Evolutionary conservation across 2,888 invertebrate species (phyloP).

Genomic region (Timandra comae): DNA sequence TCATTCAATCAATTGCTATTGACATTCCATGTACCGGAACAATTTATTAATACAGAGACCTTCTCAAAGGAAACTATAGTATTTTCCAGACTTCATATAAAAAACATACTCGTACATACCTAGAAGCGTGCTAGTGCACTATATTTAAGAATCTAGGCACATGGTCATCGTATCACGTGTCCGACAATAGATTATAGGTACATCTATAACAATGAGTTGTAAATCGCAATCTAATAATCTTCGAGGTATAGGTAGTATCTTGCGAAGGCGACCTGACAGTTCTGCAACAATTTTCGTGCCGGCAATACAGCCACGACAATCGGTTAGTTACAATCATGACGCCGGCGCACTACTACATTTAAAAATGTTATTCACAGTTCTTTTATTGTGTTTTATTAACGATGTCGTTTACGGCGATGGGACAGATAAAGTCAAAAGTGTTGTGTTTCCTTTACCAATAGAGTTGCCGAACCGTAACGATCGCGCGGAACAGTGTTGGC

Average conservation of each 20-base stretch:
- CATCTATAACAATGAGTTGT: conserved; percentile 45
- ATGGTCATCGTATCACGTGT: conserved; percentile 28
- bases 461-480: conserved; percentile 62
- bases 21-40: conserved; percentile 8
- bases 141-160: too few relatives aligned
- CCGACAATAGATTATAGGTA: conserved; percentile 20
- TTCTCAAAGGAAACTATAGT: conserved; percentile 7
- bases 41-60: conserved; percentile 1
- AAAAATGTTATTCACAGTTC: conserved; percentile 65
- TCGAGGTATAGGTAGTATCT: conserved; percentile 53
- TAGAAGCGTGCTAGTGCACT: too few relatives aligned
- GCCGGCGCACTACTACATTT: conserved; percentile 51
- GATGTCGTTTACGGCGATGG: background rate
- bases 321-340: conserved; percentile 64
- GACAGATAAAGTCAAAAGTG: conserved; percentile 35
- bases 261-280: conserved; percentile 46
- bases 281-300: conserved; percentile 51
- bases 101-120: too few relatives aligned
- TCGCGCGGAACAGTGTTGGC: conserved; percentile 61
- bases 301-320: conserved; percentile 42
- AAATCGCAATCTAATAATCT: conserved; percentile 57
- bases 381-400: conserved; percentile 27
- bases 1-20: conserved; percentile 8
- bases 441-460: conserved; percentile 53
- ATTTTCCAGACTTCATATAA: conserved; percentile 14